Evolutionary conservation across 2,888 invertebrate species (phyloP), one percentile per base, ranked within the genome.

Genomic region (Selenia dentaria): DNA sequence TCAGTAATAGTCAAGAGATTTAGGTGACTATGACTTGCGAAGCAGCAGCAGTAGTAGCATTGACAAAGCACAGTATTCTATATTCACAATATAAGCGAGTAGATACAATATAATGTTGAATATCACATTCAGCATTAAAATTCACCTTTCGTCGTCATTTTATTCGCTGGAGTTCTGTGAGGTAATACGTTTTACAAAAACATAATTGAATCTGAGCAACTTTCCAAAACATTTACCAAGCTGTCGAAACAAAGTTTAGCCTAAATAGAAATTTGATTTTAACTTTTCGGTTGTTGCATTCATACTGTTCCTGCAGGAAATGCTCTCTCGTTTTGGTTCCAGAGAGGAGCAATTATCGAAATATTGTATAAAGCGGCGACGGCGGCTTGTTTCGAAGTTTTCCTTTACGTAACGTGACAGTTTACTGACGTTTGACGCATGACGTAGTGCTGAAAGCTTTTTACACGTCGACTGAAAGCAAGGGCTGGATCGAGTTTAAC

Each of bases 151-250:
- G 22, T 22, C 36, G 28, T 49, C 47, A 51, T 44, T 47, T 50
- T 47, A 50, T 40, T 36, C 38, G 37, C 22, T 31, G 41, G 33
- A 37, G 22, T 25, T 24, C 29, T 13, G 5, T 29, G 25, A 18
- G 36, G 43, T 36, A 25, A 36, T 41, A 44, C 33, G 26, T 34
- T 50, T 66, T 60, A 32, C 40, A 58, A 54, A 61, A 63, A 54
- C 52, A 46, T 67, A 74, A 76, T 76, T 73, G 68, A 70, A 72
- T 69, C 63, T 55, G 52, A 68, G 66, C 58, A 71, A 70, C 69
- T 73, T 62, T 64, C 53, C 62, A 64, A 64, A 66, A 64, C 65
- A 64, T 70, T 69, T 67, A 59, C 47, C 62, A 68, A 47, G 69
- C 61, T 66, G 67, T 68, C 62, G 57, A 67, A 73, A 72, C 66